Evolutionary conservation across 2,797 vertebrate genomes (phyloP).

Genomic region (Pseudomugil gertrudae): DNA sequence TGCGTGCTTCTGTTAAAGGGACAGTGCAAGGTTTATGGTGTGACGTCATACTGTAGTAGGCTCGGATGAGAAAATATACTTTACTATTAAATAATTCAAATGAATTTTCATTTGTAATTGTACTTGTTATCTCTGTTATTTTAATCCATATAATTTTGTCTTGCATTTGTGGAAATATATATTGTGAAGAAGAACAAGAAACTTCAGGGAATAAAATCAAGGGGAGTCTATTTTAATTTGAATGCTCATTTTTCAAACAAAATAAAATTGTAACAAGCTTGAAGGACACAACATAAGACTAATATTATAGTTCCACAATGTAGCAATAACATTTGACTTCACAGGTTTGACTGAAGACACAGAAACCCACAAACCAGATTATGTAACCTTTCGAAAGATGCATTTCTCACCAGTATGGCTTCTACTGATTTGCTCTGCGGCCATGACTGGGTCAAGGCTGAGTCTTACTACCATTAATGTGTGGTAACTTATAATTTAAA

Average conservation of each 20-base stretch:
- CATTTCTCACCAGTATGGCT: not conserved
- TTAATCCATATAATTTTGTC: not conserved
- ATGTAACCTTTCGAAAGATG: not conserved
- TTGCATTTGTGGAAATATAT: not conserved
- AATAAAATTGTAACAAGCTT: not conserved
- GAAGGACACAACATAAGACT: not conserved
- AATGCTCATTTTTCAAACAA: not conserved
- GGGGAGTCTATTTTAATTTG: not conserved
- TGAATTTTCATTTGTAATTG: no score
- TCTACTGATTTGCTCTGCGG: not conserved
- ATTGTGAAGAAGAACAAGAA: not conserved
- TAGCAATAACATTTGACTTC: not conserved
- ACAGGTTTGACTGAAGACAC: not conserved
- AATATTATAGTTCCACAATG: not conserved
- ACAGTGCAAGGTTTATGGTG: conserved; percentile 28
- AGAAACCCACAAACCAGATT: not conserved
- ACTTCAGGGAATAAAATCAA: not conserved
- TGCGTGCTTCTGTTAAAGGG: conserved; percentile 74
- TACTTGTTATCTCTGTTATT: not conserved
- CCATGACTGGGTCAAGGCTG: not conserved
- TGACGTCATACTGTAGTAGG: not conserved
- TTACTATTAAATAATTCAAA: not conserved
- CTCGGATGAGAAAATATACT: not conserved
- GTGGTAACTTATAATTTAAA: not conserved
- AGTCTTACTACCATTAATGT: not conserved